A percentile compares a stretch with the other conserved stretches of the same genome.
Evolutionary conservation across 2,888 invertebrate species (phyloP).

Genomic region (Polymixis lichenea): DNA sequence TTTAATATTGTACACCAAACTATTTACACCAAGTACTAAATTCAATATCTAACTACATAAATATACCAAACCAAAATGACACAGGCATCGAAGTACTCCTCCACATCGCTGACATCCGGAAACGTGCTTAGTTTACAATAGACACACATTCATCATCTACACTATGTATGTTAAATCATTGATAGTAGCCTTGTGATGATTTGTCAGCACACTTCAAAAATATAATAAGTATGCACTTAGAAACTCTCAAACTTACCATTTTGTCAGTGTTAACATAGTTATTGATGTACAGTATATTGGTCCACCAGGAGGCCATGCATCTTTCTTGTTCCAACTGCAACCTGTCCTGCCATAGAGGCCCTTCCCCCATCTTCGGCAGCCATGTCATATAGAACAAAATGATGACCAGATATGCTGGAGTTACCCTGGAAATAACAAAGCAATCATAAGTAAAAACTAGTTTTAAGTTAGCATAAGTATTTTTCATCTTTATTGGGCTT

Average conservation of each 20-base stretch:
- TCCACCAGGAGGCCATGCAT: constrained; percentile 93
- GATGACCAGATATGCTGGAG: constrained; percentile 93
- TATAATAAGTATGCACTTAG: accelerated
- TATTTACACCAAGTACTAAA: not conserved
- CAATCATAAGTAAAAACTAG: not conserved
- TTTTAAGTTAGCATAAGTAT: too few relatives aligned
- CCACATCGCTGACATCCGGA: not conserved
- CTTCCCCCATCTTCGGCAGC: constrained; percentile 92
- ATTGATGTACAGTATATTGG: constrained; percentile 93
- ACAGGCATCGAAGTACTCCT: not conserved
- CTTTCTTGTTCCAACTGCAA: constrained; percentile 91
- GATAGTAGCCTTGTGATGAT: not conserved
- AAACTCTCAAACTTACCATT: constrained; percentile 83
- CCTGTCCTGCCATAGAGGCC: constrained; percentile 93
- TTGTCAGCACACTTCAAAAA: too few relatives aligned
- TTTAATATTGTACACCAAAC: not conserved
- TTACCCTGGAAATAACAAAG: constrained; percentile 89
- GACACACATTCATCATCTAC: not conserved
- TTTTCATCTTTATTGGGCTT: not conserved
- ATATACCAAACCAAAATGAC: not conserved
- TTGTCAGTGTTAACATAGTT: constrained; percentile 93
- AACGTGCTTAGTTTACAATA: not conserved
- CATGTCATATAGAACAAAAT: constrained; percentile 94
- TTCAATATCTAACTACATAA: not conserved
- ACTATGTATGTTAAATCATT: not conserved